phyloP scores from a whole-genome alignment of 2,888 invertebrate genomes.

The Philereme transversata region DNA sequence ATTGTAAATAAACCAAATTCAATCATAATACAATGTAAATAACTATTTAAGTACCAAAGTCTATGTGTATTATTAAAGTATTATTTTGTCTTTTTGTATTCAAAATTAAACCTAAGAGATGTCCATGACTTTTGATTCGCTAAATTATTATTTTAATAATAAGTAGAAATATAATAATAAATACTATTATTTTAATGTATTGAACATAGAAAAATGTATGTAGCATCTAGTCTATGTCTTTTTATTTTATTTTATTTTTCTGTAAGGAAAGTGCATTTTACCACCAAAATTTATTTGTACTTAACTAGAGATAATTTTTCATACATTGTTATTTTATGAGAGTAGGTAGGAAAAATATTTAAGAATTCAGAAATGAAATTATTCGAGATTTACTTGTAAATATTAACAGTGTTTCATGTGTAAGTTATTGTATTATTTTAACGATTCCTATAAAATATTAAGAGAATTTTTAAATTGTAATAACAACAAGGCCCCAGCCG shows the following conservation, averaged over 20 bases:
- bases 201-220: slow-evolving; percentile 22
- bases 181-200: slow-evolving; percentile 4
- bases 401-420: slow-evolving; percentile 24
- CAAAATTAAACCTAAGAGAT: slow-evolving; percentile 32
- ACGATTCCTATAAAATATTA: neutral
- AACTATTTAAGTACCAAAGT: slow-evolving; percentile 64
- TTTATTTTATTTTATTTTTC: slow-evolving; percentile 18
- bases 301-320: slow-evolving; percentile 53
- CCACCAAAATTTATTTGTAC: slow-evolving; percentile 65
- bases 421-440: neutral
- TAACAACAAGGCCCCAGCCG: no score
- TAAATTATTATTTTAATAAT: slow-evolving; percentile 36
- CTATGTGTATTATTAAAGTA: slow-evolving; percentile 50
- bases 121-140: slow-evolving; percentile 38
- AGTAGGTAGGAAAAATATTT: neutral
- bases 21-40: slow-evolving; percentile 43
- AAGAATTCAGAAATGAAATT: slow-evolving; percentile 35
- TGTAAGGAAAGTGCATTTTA: slow-evolving; percentile 54
- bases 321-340: neutral
- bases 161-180: neutral
- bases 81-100: slow-evolving; percentile 44
- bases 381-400: slow-evolving; percentile 48
- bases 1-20: slow-evolving; percentile 36
- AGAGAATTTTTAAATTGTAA: no score
- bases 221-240: slow-evolving; percentile 41